Evolutionary conservation across 1,140 invertebrate genomes (phyloP).

Genomic region (Asobara japonica): DNA sequence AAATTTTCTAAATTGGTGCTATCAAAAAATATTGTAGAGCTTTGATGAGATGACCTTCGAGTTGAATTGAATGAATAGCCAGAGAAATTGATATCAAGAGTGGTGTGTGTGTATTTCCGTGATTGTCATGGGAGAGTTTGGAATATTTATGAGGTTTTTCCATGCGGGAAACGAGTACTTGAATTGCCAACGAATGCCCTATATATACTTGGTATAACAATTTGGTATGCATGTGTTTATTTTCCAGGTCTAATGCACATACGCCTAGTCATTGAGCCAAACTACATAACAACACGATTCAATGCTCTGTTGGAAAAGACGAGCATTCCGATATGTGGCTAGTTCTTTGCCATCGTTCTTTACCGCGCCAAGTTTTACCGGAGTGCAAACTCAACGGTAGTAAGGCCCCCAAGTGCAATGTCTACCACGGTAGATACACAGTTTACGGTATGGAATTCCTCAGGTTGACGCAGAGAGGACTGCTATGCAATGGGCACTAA

Average conservation of each 20-base stretch:
- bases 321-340: background rate
- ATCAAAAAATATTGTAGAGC: background rate
- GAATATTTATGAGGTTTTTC: too few species aligned
- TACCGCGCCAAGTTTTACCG: background rate
- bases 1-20: background rate
- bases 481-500: background rate
- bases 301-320: background rate
- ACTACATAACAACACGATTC: background rate
- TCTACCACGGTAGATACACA: background rate
- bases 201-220: too few species aligned
- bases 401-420: background rate
- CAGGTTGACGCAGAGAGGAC: background rate
- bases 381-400: background rate
- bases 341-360: constrained; percentile 2
- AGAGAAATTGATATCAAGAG: background rate
- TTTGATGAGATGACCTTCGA: background rate
- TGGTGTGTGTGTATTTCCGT: background rate
- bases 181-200: too few species aligned
- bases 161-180: too few species aligned
- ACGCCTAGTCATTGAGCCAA: background rate
- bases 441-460: constrained; percentile 9
- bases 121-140: too few species aligned
- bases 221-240: constrained; percentile 10
- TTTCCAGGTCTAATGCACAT: background rate
- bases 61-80: background rate